Percentiles rank a stretch among this genome's conserved stretches.
These are phyloP conservation scores for Epirrita christyi DNA, from an alignment of 2,888 invertebrate species.

Conservation along the genomic window DNA sequence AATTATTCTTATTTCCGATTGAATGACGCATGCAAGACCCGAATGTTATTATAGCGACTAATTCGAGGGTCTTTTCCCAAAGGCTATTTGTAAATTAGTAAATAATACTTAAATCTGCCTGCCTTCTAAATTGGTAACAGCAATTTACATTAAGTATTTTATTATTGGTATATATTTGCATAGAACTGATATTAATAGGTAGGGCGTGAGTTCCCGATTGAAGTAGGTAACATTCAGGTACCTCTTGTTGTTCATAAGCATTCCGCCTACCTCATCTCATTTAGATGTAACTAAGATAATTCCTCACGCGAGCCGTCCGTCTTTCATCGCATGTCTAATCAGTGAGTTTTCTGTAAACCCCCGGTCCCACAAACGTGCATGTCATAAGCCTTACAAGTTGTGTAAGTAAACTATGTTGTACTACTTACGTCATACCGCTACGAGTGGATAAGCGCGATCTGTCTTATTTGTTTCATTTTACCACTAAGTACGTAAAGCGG, in stretches of 20 bases:
- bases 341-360: slow-evolving; percentile 23
- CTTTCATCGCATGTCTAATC: slow-evolving; percentile 20
- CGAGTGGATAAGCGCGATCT: too few species aligned
- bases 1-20: slow-evolving; percentile 69
- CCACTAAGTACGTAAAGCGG: too few species aligned
- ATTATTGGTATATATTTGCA: background rate
- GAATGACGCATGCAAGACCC: slow-evolving; percentile 73
- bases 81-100: slow-evolving; percentile 30
- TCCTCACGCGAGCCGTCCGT: slow-evolving; percentile 4
- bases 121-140: background rate
- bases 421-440: slow-evolving; percentile 25
- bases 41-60: slow-evolving; percentile 59
- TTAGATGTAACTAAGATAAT: slow-evolving; percentile 1
- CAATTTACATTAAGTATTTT: background rate
- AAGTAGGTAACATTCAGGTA: too few species aligned
- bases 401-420: background rate
- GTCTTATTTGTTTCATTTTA: too few species aligned
- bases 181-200: background rate
- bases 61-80: slow-evolving; percentile 44
- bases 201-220: too few species aligned
- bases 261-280: slow-evolving; percentile 1
- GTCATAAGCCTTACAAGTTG: slow-evolving; percentile 10
- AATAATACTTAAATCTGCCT: slow-evolving; percentile 16
- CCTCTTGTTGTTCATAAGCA: background rate
- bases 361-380: too few species aligned